A percentile compares a stretch with the other conserved stretches of the same genome.
Evolutionary conservation across 2,113 vertebrate genomes (phyloP).

Genomic region (Gila orcuttii): DNA sequence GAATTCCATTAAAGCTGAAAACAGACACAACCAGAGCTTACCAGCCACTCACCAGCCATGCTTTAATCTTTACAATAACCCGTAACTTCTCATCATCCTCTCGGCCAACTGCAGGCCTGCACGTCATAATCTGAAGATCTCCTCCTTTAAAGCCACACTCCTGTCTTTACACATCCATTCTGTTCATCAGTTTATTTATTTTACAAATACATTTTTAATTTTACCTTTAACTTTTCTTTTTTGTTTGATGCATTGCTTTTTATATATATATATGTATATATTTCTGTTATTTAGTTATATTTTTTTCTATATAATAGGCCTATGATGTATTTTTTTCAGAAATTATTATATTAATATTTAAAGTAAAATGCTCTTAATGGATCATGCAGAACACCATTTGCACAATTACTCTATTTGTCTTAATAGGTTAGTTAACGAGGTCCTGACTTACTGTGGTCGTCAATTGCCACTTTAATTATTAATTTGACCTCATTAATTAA

Average conservation of each 20-base stretch:
- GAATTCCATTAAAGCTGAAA: constrained; percentile 10
- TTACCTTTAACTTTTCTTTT: neutral
- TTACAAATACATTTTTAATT: neutral
- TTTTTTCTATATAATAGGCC: no score
- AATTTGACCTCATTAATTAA: no score
- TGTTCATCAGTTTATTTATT: constrained; percentile 14
- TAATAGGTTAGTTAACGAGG: neutral
- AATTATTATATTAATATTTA: neutral
- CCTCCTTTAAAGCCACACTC: constrained; percentile 49
- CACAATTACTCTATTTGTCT: neutral
- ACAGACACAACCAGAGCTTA: constrained; percentile 12
- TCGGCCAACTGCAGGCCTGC: constrained; percentile 47
- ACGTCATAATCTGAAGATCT: constrained; percentile 74
- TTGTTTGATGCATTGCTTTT: no score
- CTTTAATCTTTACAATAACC: constrained; percentile 69
- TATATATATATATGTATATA: no score
- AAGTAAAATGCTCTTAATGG: neutral
- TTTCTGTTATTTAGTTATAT: no score
- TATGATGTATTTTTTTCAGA: no score
- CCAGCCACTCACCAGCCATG: constrained; percentile 29
- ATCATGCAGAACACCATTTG: neutral
- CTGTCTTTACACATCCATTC: constrained; percentile 60
- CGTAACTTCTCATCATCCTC: constrained; percentile 56
- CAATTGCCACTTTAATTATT: no score
- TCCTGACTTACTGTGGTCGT: no score